Base-by-base conservation (phyloP, 2,888 invertebrate species). In the Andrena haemorrhoa region DNA sequence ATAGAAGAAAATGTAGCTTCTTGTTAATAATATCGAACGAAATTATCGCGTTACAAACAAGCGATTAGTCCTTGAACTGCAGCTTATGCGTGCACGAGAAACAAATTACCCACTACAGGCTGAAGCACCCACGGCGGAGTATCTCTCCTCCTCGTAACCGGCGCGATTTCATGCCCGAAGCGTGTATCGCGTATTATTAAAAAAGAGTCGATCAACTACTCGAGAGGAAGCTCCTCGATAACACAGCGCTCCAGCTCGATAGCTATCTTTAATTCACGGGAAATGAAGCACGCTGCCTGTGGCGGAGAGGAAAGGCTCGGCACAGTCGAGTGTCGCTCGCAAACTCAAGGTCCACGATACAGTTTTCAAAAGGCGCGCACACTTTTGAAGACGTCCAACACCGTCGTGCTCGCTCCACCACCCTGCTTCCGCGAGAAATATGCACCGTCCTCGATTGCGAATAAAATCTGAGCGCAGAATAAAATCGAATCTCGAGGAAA, bases 211-310 rank as follows among this genome's bases (percentile, higher is more conserved):
- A 84, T 72, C 66, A 75, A 71, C 60, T 41, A 74, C 81, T 85
- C 79, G 60, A 75, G 77, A 74, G 68, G 72, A 73, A 75, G 70
- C 66, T 65, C 41, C 72, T 86, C 70, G 78, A 80, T 80, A 75
- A 72, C 75, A 61, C 83, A 78, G 80, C 80, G 66, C 74, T 73
- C 31, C n/a, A 35, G 75, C 64, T 86, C 75, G 79, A 88, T 82
- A 33, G 70, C 66, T 76, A 86, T 84, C 82, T 83, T 83, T 82
- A 82, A 80, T 84, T 72, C 72, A 51, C 64, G 78, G 49, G 72
- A 64, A 81, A 60, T 66, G 61, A 79, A 66, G 33, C 23, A 31
- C 35, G 61, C 35, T 63, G 47, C 20, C 29, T 41, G 12, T 7
- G 77, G 61, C 63, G 23, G 47, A 68, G 74, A 64, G 66, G 58